Evolutionary conservation across 2,797 vertebrate species (phyloP).

Genomic region (Phylloscopus collybita): DNA sequence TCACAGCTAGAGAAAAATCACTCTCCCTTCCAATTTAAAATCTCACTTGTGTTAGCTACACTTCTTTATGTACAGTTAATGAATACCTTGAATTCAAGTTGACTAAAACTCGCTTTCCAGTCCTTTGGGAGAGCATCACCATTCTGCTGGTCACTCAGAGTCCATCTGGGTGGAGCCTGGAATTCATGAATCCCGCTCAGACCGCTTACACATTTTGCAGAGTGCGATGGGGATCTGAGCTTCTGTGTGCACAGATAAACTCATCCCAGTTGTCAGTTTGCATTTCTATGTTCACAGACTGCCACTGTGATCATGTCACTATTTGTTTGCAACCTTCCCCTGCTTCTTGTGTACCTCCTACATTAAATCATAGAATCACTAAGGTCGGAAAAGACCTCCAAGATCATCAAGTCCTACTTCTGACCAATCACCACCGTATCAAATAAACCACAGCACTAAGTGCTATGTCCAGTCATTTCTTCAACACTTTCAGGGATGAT

Average conservation of each 20-base stretch:
- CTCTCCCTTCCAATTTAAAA: neutral
- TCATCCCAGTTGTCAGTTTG: neutral
- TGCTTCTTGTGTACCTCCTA: neutral
- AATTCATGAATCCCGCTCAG: neutral
- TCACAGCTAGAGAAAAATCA: neutral
- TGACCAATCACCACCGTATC: neutral
- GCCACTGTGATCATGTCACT: neutral
- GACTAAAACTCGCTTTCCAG: neutral
- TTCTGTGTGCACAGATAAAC: neutral
- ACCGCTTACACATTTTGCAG: neutral
- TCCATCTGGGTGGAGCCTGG: neutral
- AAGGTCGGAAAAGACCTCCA: neutral
- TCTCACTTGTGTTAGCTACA: neutral
- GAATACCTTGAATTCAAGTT: neutral
- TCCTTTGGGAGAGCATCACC: neutral
- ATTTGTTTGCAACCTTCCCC: neutral
- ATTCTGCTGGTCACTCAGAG: neutral
- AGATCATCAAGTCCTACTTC: neutral
- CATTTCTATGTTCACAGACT: neutral
- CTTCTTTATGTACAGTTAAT: neutral
- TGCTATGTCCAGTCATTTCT: fast-evolving
- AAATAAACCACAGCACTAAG: neutral
- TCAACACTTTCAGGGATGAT: neutral
- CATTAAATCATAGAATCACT: neutral
- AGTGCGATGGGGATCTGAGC: fast-evolving